Base-by-base conservation (phyloP, 2,113 vertebrate species). In the Penelope pileata region DNA sequence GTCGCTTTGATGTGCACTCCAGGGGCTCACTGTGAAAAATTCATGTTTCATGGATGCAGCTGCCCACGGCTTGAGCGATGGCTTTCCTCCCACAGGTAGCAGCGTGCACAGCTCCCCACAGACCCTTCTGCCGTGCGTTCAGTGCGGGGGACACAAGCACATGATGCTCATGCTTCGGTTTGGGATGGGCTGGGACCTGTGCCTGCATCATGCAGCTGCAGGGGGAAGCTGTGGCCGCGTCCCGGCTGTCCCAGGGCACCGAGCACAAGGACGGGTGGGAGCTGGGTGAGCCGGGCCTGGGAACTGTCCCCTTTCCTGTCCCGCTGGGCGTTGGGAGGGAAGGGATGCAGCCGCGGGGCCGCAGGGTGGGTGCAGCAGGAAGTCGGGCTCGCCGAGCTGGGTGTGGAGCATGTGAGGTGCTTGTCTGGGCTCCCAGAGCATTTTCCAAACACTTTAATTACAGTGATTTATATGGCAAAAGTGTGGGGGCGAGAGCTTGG, bases 371-470 rank as follows among this genome's bases (percentile, higher is more conserved):
- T 54, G 92, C 88, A 96, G 94, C 90, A 96, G 94, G 96, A 96
- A 96, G 94, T 80, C 29, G 1, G 79, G 94, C 91, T 67, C 80
- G 94, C 91, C 2, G 85, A 95, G 94, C 94, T 93, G 92, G 96
- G 94, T 81, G 94, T 95, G 94, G 38, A 93, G 92, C 92, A 95
- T 95, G 83, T 90, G 88, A 86, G 96, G 95, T 95, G 96, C 92
- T 91, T 92, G 95, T 95, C 96, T 95, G 89, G 91, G 93, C 93
- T 95, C 94, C 89, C 78, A 24, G 88, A 93, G 96, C 91, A 5
- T 95, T 96, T 94, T 94, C 94, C 95, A 95, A 96, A 96, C 77
- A 51, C 86, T 93, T 96, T 96, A 96, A 94, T 96, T 97, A 95
- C 40, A 95, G 94, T 95, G 96, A 96, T 97, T 96, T 92, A 94